Evolutionary conservation across 1,140 invertebrate genomes (phyloP), one percentile per base, ranked within the genome.

Genomic region (Zaprionus tsacasi): DNA sequence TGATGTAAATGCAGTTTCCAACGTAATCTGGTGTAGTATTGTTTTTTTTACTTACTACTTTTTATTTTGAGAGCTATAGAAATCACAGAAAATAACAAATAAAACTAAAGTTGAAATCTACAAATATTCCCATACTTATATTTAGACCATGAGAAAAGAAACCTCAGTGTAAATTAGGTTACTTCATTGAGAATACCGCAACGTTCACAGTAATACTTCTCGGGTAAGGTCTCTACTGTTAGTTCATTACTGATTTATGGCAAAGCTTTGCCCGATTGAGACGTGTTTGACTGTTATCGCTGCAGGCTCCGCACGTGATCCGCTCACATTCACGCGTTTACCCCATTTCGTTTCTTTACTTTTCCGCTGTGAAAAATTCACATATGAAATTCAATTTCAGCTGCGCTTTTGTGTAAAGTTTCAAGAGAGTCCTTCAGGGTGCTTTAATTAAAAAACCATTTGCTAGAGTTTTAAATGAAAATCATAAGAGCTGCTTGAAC

Each of bases 211-310:
- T 38, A 6, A 35, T 48, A 21, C 7, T 13, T 0, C 36, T 21
- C 48, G 30, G 52, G 21, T 27, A 30, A 25, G n/a, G 33, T 40
- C 48, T 52, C 50, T 17, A 11, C 13, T 45, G 43, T 38, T 67
- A n/a, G 36, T 6, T 8, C n/a, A 72, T 70, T 55, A 70, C 73
- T 83, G 81, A 80, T 72, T 80, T 78, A 71, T 75, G 52, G 52
- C 45, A 13, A n/a, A 43, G 60, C 54, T 45, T 50, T 60, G 17
- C 35, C 21, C 21, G 61, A 50, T 71, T 61, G 27, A 8, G 38
- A 45, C 35, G 25, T 33, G 35, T 72, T 66, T 21, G 38, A 11
- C 27, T 45, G 27, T 52, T 13, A 61, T 70, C 35, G 67, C 52
- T 64, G 65, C 57, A 43, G 63, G 50, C 48, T 17, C 35, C 6